phyloP scores from a whole-genome alignment of 2,113 vertebrate genomes.

The Corythornis vintsioides region DNA sequence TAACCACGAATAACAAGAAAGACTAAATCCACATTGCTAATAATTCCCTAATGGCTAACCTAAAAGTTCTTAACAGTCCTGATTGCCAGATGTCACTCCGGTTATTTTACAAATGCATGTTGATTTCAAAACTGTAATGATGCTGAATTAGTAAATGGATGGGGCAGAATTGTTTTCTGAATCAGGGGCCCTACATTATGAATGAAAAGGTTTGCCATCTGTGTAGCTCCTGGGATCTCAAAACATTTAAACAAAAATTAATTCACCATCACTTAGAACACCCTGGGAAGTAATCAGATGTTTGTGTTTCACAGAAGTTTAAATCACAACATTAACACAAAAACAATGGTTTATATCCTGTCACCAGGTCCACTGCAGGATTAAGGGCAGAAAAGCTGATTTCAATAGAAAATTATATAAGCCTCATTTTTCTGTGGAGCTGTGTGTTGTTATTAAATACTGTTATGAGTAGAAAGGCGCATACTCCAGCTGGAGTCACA shows the following conservation, averaged over 20 bases:
- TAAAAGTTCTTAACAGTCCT: background rate
- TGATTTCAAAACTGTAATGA: slow-evolving; percentile 16
- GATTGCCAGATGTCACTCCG: background rate
- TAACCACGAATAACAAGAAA: slow-evolving; percentile 7
- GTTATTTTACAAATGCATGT: background rate
- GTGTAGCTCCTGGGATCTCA: background rate
- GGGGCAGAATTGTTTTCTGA: background rate
- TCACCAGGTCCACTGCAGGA: background rate
- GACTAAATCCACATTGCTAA: background rate
- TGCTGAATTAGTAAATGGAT: background rate
- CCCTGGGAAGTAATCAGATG: background rate
- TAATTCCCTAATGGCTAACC: slow-evolving; percentile 16
- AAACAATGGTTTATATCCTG: background rate
- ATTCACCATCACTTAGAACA: background rate
- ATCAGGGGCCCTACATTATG: background rate
- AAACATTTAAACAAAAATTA: slow-evolving; percentile 52
- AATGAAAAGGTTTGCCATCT: slow-evolving; percentile 11
- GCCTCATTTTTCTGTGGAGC: background rate
- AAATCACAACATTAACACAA: background rate
- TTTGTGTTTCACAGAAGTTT: background rate
- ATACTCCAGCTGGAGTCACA: background rate
- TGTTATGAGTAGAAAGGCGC: background rate
- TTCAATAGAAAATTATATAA: background rate
- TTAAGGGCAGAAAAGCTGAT: background rate
- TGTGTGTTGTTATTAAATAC: background rate